Evolutionary conservation across 2,888 invertebrate genomes (phyloP).

Genomic region (Pinctada fucata): DNA sequence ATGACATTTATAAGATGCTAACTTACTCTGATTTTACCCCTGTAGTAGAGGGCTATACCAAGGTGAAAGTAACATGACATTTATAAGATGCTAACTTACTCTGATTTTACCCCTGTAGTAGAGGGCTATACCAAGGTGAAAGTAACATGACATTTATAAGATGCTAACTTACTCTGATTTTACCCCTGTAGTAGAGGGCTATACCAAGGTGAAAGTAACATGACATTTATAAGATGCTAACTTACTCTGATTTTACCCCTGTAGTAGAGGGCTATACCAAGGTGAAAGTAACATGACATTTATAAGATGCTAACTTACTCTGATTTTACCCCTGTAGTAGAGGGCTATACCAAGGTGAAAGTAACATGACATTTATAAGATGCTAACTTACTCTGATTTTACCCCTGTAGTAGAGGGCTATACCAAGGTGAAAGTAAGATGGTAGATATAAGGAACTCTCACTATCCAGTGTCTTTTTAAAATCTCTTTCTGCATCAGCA

Average conservation of each 20-base stretch:
- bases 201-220: slow-evolving; percentile 46
- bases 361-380: slow-evolving; percentile 54
- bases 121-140: neutral
- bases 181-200: no score
- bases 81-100: slow-evolving; percentile 42
- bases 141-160: no score
- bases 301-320: no score
- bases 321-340: slow-evolving; percentile 69
- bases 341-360: slow-evolving; percentile 64
- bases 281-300: no score
- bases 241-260: slow-evolving; percentile 67
- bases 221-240: slow-evolving; percentile 52
- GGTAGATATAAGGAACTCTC: slow-evolving; percentile 55
- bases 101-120: neutral
- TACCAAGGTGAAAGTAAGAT: slow-evolving; percentile 64
- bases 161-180: no score
- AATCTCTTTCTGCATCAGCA: slow-evolving; percentile 64
- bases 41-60: no score
- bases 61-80: slow-evolving; percentile 62
- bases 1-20: slow-evolving; percentile 52
- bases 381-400: slow-evolving; percentile 63
- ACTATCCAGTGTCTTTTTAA: slow-evolving; percentile 60
- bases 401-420: slow-evolving; percentile 66
- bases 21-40: slow-evolving; percentile 67
- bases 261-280: no score